phyloP scores from a whole-genome alignment of 2,113 vertebrate genomes.

The Cyprinus carpio region DNA sequence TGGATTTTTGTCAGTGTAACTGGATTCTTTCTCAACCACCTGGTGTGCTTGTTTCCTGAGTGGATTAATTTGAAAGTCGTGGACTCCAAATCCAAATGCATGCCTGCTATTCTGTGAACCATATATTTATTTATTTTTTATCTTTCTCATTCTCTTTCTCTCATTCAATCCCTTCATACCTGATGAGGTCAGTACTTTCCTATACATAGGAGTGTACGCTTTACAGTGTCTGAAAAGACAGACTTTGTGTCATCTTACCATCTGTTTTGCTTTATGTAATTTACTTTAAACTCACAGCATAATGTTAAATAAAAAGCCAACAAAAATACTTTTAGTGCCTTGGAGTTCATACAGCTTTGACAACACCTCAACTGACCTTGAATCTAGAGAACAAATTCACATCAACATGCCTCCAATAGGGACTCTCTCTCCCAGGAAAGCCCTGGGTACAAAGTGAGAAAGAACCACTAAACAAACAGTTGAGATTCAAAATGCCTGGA shows the following conservation, averaged over 20 bases:
- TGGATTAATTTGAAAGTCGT: conserved; percentile 69
- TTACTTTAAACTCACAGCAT: neutral
- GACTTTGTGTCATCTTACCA: neutral
- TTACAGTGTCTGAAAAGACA: neutral
- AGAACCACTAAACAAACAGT: conserved; percentile 47
- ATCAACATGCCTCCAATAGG: conserved; percentile 12
- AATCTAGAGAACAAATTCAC: conserved; percentile 36
- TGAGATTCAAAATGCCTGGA: conserved; percentile 51
- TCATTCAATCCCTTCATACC: neutral
- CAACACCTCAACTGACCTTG: conserved; percentile 30
- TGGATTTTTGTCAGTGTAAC: conserved; percentile 64
- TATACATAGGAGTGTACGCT: neutral
- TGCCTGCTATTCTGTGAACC: conserved; percentile 60
- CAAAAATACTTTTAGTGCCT: neutral
- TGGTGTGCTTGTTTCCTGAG: conserved; percentile 67
- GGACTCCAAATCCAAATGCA: conserved; percentile 57
- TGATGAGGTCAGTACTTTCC: neutral
- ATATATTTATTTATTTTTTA: conserved; percentile 18
- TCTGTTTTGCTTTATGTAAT: neutral
- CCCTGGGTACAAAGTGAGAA: conserved; percentile 10
- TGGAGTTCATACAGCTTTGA: conserved; percentile 12
- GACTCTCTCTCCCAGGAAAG: conserved; percentile 13
- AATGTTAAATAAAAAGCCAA: neutral
- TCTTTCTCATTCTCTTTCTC: neutral
- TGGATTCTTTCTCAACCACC: conserved; percentile 68